phyloP scores from a whole-genome alignment of 2,888 invertebrate genomes.

The Microdon myrmicae region DNA sequence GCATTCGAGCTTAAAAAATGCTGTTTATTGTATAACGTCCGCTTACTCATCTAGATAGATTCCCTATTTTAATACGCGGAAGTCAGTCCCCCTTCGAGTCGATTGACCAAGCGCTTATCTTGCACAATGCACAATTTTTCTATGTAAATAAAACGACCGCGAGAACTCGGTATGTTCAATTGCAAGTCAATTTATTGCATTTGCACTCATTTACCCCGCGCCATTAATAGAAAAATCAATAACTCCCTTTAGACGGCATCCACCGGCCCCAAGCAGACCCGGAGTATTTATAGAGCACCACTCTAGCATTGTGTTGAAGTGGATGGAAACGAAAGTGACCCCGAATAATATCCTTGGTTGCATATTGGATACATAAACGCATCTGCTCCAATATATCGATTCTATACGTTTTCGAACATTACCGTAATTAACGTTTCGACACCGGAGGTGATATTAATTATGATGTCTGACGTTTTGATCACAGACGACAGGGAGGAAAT shows the following conservation, averaged over 20 bases:
- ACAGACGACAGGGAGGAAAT: too few species aligned
- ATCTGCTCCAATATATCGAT: too few species aligned
- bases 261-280: too few species aligned
- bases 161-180: slow-evolving; percentile 7
- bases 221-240: slow-evolving; percentile 34
- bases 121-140: background rate
- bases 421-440: too few species aligned
- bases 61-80: slow-evolving; percentile 19
- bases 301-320: slow-evolving; percentile 16
- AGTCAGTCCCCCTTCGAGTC: slow-evolving; percentile 16
- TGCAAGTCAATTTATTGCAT: slow-evolving; percentile 24
- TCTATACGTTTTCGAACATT: too few species aligned
- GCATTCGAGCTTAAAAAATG: too few species aligned
- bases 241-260: slow-evolving; percentile 22
- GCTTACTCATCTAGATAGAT: slow-evolving; percentile 8
- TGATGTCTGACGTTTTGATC: too few species aligned
- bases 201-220: slow-evolving; percentile 23
- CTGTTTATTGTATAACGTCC: slow-evolving; percentile 12
- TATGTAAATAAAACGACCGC: slow-evolving; percentile 2
- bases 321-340: slow-evolving; percentile 21
- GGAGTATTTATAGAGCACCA: slow-evolving; percentile 30
- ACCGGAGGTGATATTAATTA: too few species aligned
- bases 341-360: too few species aligned
- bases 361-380: too few species aligned
- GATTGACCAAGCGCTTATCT: slow-evolving; percentile 2